Evolutionary conservation across 2,113 vertebrate genomes (phyloP), one percentile per base, ranked within the genome.

Genomic region (Nerophis lumbriciformis): DNA sequence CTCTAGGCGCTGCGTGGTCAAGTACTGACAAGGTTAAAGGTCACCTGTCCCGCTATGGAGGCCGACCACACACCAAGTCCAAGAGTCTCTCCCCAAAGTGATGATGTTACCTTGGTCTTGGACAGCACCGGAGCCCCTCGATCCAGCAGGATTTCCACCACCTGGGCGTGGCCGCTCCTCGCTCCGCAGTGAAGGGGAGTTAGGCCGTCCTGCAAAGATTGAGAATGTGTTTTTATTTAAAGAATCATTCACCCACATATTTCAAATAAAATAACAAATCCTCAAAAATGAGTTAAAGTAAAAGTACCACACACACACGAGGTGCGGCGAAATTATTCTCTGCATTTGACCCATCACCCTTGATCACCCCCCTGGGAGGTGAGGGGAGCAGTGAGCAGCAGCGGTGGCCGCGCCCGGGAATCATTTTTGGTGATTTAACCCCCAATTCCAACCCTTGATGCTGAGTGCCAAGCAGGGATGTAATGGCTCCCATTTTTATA

Each of bases 181-280:
- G 94, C 96, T 69, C 95, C 96, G 69, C 96, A 99, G 84, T 99
- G 96, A 62, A 99, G 91, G 0, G 96, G 96, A 0, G 96, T 98
- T 83, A 99, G 77, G 16, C 96, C 96, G 0, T 99, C 96, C 96
- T 99, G 60, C 12, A 69, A n/a, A 8, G 47, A 50, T 12, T 37
- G 6, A 53, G 9, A 0, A 6, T 7, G 11, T 2, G 11, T 4
- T 3, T 9, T 53, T 55, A 6, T 39, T 39, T 5, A 45, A 11
- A 4, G 10, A 39, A 14, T 10, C 49, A 50, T 52, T 21, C 50
- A 1, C 5, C 10, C 48, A 35, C 19, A 52, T 8, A 52, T 45
- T 6, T 45, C 10, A 45, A 45, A 45, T 45, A 4, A 45, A 12
- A 45, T 42, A 4, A 28, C 28, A 28, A 28, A 28, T 28, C 4